A percentile compares a stretch with the other conserved stretches of the same genome.
Evolutionary conservation across 2,797 vertebrate species (phyloP).

Genomic region (Channa striata): DNA sequence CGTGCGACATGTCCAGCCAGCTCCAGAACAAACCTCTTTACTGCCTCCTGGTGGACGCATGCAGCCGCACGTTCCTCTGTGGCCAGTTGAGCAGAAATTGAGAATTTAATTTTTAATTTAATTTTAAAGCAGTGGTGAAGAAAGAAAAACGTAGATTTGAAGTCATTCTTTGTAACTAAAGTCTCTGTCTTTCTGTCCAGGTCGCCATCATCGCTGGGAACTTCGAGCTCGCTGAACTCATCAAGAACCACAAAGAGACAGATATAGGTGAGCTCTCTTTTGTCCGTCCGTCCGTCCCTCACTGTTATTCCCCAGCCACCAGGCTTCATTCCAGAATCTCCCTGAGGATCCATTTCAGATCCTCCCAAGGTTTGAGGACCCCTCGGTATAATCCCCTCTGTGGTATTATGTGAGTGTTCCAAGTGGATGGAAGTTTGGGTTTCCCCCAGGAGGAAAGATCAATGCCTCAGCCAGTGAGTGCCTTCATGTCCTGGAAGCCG

Average conservation of each 20-base stretch:
- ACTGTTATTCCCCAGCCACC: not conserved
- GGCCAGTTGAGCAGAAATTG: too few relatives aligned
- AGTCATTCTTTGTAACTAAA: too few relatives aligned
- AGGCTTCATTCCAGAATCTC: slow-evolving; percentile 25
- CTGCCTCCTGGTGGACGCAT: slow-evolving; percentile 55
- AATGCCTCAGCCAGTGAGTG: not conserved
- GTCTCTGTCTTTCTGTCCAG: slow-evolving; percentile 71
- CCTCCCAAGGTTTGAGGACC: slow-evolving; percentile 49
- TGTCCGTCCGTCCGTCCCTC: not conserved
- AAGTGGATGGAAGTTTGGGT: slow-evolving; percentile 57
- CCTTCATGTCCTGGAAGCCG: not conserved
- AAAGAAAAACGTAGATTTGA: too few relatives aligned
- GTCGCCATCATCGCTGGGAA: slow-evolving; percentile 97
- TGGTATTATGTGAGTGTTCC: slow-evolving; percentile 49
- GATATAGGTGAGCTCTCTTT: slow-evolving; percentile 89
- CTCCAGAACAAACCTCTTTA: not conserved
- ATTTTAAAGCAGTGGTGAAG: too few relatives aligned
- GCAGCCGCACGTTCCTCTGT: not conserved
- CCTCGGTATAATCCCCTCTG: slow-evolving; percentile 55
- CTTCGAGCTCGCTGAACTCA: slow-evolving; percentile 96
- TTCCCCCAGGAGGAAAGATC: slow-evolving; percentile 46
- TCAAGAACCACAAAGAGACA: slow-evolving; percentile 94
- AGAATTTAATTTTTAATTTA: too few relatives aligned
- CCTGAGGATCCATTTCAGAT: slow-evolving; percentile 69
- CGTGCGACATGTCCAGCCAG: not conserved